These are phyloP conservation scores for Drosophila obscura DNA, from an alignment of 1,140 invertebrate genomes.

Conservation along the genomic window DNA sequence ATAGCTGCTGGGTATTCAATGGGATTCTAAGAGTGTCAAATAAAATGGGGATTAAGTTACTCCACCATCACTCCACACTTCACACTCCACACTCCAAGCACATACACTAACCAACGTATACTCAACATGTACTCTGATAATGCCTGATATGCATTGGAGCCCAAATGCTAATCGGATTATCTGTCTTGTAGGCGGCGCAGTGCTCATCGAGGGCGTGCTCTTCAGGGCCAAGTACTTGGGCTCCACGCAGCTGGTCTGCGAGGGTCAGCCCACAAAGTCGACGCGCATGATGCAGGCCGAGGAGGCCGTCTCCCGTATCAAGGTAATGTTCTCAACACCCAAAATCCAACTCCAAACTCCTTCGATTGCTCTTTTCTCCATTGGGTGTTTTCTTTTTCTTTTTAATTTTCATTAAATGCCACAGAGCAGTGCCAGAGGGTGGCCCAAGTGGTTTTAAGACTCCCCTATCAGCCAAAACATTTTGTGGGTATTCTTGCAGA, in stretches of 20 bases:
- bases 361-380: too few species aligned
- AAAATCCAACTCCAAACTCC: too few species aligned
- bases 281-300: slow-evolving; percentile 99
- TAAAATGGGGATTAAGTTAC: too few species aligned
- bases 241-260: slow-evolving; percentile 98
- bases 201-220: slow-evolving; percentile 98
- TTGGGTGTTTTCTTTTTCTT: too few species aligned
- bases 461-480: too few species aligned
- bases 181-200: slow-evolving; percentile 84
- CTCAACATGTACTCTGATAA: slow-evolving; percentile 35
- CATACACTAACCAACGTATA: slow-evolving; percentile 31
- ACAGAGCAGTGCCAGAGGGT: too few species aligned
- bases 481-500: too few species aligned
- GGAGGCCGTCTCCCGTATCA: slow-evolving; percentile 99
- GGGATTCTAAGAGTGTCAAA: neutral
- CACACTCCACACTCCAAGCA: slow-evolving; percentile 12
- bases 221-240: slow-evolving; percentile 99
- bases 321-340: slow-evolving; percentile 87
- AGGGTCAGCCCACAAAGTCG: slow-evolving; percentile 99
- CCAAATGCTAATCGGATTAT: slow-evolving; percentile 39
- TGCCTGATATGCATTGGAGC: neutral
- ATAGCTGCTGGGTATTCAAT: neutral
- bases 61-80: too few species aligned
- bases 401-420: too few species aligned
- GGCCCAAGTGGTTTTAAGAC: too few species aligned